Conservation (phyloP, 2,113 vertebrate species). For the Ariopsis seemanni region DNA sequence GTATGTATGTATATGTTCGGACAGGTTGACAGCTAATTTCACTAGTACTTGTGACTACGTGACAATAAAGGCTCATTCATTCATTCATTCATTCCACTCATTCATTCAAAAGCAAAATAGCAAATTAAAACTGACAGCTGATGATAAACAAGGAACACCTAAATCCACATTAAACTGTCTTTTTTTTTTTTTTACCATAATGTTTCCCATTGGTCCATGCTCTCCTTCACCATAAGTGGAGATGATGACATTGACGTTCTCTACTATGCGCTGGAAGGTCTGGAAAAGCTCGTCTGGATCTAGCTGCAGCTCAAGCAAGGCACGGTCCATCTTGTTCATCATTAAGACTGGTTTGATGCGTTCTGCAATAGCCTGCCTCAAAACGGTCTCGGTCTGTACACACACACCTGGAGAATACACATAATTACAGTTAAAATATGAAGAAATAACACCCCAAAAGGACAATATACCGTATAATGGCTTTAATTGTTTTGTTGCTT, state of each 20-base stretch:
- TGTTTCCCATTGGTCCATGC: slow-evolving; percentile 58
- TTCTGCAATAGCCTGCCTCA: slow-evolving; percentile 57
- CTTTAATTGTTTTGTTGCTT: not conserved
- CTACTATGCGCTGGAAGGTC: slow-evolving; percentile 57
- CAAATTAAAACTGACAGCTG: not conserved
- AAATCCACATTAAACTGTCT: slow-evolving; percentile 22
- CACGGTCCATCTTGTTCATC: slow-evolving; percentile 63
- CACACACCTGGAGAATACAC: slow-evolving; percentile 52
- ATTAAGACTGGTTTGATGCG: slow-evolving; percentile 53
- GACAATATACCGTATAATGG: not conserved
- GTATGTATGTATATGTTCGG: too few species aligned
- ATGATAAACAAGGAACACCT: not conserved
- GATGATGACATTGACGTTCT: slow-evolving; percentile 59
- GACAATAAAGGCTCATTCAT: too few species aligned
- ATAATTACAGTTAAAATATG: not conserved
- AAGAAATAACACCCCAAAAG: not conserved
- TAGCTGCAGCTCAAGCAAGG: slow-evolving; percentile 61
- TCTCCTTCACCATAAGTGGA: slow-evolving; percentile 59
- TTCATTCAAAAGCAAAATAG: not conserved
- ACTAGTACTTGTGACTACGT: too few species aligned
- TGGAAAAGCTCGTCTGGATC: slow-evolving; percentile 59
- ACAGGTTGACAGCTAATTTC: too few species aligned
- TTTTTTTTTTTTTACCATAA: slow-evolving; percentile 46
- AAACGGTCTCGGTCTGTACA: slow-evolving; percentile 58
- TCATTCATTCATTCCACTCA: too few species aligned